phyloP scores from a whole-genome alignment of 1,140 invertebrate species.

The Drosophila equinoxialis region DNA sequence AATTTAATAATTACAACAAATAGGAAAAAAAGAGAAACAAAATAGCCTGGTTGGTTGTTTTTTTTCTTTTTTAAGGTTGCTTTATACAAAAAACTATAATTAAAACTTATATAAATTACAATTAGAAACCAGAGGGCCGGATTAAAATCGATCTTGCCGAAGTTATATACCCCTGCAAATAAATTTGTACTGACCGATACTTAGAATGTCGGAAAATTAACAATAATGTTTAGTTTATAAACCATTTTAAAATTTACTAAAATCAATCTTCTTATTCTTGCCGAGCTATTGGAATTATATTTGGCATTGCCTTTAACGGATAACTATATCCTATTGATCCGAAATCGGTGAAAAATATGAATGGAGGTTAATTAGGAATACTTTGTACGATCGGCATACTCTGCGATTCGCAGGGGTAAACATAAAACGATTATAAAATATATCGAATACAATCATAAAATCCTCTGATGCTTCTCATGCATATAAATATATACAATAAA shows the following conservation, averaged over 20 bases:
- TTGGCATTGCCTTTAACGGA: too few species aligned
- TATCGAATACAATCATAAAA: conserved; percentile 43
- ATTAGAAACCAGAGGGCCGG: conserved; percentile 13
- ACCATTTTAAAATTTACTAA: not conserved
- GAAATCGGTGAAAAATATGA: not conserved
- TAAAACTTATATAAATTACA: conserved; percentile 28
- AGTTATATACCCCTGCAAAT: not conserved
- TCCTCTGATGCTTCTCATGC: conserved; percentile 39
- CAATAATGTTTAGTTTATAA: not conserved
- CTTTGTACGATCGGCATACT: conserved; percentile 9
- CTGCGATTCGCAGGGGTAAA: not conserved
- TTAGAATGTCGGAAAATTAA: not conserved
- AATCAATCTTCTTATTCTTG: too few species aligned
- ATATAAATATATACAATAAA: conserved; percentile 66
- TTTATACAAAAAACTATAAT: conserved; percentile 77
- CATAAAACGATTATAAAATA: conserved; percentile 5
- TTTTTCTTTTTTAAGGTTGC: conserved; percentile 7
- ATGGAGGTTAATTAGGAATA: not conserved
- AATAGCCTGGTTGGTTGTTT: conserved; percentile 49
- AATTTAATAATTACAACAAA: conserved; percentile 30
- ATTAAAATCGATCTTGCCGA: not conserved
- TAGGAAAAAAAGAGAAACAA: conserved; percentile 36
- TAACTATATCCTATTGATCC: not conserved
- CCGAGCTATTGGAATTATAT: too few species aligned
- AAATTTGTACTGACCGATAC: not conserved